These are phyloP conservation scores for Stegodyphus mimosarum DNA, from an alignment of 1,140 invertebrate genomes.

Conservation along the genomic window DNA sequence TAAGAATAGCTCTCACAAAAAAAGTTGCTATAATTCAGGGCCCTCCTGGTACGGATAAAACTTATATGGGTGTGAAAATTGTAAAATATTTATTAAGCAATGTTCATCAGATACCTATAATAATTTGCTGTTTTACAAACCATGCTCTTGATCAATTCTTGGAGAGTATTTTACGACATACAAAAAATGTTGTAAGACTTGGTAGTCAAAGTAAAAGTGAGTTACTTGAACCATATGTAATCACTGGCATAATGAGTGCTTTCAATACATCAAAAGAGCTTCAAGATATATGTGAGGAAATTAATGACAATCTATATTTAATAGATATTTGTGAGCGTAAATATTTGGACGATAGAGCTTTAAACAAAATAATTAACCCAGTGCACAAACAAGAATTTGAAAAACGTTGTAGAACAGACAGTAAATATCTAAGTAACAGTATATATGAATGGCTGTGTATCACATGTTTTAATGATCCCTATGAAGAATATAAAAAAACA, in stretches of 20 bases:
- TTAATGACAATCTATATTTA: not conserved
- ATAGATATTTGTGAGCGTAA: constrained; percentile 10
- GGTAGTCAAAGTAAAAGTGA: constrained; percentile 76
- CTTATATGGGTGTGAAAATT: constrained; percentile 74
- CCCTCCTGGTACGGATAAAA: constrained; percentile 84
- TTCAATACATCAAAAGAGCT: not conserved
- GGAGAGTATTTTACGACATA: constrained; percentile 74
- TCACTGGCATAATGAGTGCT: constrained; percentile 56
- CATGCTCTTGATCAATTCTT: constrained; percentile 91
- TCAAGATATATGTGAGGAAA: not conserved
- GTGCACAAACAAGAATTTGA: not conserved
- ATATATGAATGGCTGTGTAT: constrained; percentile 23
- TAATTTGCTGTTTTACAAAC: constrained; percentile 87
- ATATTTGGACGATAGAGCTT: constrained; percentile 4
- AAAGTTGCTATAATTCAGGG: constrained; percentile 79
- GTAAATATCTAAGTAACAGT: not conserved
- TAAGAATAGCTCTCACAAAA: constrained; percentile 69
- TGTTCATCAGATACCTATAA: constrained; percentile 71
- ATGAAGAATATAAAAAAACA: constrained; percentile 1
- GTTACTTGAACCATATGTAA: constrained; percentile 23
- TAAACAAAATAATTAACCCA: constrained; percentile 12
- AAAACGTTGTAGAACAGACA: not conserved
- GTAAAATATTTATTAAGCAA: constrained; percentile 67
- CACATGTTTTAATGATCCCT: not conserved
- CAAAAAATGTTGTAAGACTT: constrained; percentile 75